Percentiles rank a stretch among this genome's conserved stretches.
phyloP scores from a whole-genome alignment of 2,113 vertebrate genomes.

The Diphyllodes magnificus region DNA sequence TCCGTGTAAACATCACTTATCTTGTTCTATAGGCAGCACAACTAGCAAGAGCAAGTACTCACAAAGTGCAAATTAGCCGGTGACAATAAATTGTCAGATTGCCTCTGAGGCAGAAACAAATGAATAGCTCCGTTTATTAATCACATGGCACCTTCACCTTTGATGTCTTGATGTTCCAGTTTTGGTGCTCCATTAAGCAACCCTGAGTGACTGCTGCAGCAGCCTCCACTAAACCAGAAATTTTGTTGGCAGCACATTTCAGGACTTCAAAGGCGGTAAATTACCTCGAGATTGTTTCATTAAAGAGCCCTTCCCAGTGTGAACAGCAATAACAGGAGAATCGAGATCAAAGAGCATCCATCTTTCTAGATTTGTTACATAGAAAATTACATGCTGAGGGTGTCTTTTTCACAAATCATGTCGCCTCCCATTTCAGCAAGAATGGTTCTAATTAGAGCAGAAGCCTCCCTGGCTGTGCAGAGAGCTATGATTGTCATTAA shows the following conservation, averaged over 20 bases:
- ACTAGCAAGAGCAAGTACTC: constrained; percentile 63
- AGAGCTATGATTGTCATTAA: constrained; percentile 68
- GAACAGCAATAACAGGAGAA: constrained; percentile 63
- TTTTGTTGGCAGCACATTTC: constrained; percentile 76
- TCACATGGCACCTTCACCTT: constrained; percentile 74
- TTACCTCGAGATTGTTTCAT: constrained; percentile 73
- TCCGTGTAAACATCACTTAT: constrained; percentile 27
- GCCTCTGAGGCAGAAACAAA: constrained; percentile 70
- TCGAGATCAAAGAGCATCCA: constrained; percentile 72
- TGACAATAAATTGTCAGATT: constrained; percentile 71
- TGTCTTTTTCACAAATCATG: constrained; percentile 63
- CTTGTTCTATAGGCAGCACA: constrained; percentile 43
- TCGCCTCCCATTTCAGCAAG: constrained; percentile 63
- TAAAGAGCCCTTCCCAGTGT: constrained; percentile 71
- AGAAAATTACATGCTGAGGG: constrained; percentile 61
- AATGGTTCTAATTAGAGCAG: constrained; percentile 68
- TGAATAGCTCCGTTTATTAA: constrained; percentile 67
- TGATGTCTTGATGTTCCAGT: constrained; percentile 80
- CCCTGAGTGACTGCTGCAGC: constrained; percentile 66
- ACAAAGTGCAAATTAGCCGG: constrained; percentile 74
- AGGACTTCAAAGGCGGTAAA: constrained; percentile 77
- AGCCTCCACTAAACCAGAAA: constrained; percentile 70
- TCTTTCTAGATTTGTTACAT: constrained; percentile 66
- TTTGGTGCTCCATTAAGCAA: constrained; percentile 70
- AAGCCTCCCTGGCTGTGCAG: constrained; percentile 41